phyloP scores from a whole-genome alignment of 2,113 vertebrate species.

The Brienomyrus longianalis region DNA sequence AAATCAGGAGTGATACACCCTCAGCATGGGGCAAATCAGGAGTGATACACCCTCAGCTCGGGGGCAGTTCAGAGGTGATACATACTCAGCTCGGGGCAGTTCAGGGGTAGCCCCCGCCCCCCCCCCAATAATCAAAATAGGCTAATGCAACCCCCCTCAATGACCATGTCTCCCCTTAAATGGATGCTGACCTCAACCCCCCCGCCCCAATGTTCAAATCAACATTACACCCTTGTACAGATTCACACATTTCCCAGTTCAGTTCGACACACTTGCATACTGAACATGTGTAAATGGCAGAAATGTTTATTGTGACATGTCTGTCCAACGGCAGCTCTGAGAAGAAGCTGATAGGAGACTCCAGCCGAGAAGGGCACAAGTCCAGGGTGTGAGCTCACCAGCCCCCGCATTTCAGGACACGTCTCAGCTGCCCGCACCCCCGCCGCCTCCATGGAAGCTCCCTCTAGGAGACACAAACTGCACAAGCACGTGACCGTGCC shows the following conservation, averaged over 20 bases:
- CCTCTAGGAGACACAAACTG: neutral
- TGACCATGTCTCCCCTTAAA: no score
- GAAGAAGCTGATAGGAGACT: neutral
- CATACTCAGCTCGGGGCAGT: no score
- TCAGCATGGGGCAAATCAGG: neutral
- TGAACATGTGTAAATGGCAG: neutral
- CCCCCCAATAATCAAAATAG: no score
- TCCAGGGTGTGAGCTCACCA: conserved; percentile 7
- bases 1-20: neutral
- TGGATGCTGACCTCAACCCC: no score
- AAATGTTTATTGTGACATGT: neutral
- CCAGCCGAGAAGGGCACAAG: neutral
- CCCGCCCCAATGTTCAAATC: no score
- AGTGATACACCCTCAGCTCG: no score
- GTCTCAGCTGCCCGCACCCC: neutral
- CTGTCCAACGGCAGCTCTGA: neutral
- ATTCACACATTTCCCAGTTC: neutral
- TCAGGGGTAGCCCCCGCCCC: neutral
- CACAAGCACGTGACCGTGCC: neutral
- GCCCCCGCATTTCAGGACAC: conserved; percentile 1
- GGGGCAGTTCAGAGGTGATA: no score
- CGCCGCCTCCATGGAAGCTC: neutral
- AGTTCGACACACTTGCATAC: neutral
- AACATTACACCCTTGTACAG: neutral
- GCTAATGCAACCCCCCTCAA: no score